Base-by-base conservation (phyloP, 2,797 vertebrate genomes). In the Anableps anableps region DNA sequence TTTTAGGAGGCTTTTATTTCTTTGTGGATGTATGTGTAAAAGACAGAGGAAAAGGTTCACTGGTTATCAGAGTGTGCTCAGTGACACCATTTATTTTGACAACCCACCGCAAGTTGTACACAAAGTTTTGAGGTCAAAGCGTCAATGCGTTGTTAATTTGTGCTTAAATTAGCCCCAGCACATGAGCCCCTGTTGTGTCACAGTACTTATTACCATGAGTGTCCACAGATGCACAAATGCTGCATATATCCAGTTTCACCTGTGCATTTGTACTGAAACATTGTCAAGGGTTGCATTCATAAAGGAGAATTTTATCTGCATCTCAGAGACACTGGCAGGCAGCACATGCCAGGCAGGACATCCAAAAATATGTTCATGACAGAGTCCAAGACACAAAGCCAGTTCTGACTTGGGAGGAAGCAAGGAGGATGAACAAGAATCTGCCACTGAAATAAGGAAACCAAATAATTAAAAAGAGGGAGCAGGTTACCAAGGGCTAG, bases 31-130 rank as follows among this genome's bases (percentile, higher is more conserved):
- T 82, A 31, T 55, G 64, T 55, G 75, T 51, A 26, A 53, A 58
- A 55, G 53, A 9, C 23, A 55, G 26, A 53, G 9, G 9, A 26
- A n/a, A 55, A 53, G 34, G 23, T 45, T 60, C 77, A 51, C 48
- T 74, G 76, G 36, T 83, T 77, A 86, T 85, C 82, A 83, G 47
- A 43, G n/a, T 79, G 80, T 78, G 66, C 77, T 75, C 86, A 34
- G 78, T 71, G 80, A 83, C 82, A 84, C 75, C 51, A 45, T 41
- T 70, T 53, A 72, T 76, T 64, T 88, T 70, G 81, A 78, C 75
- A 88, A 88, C 75, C 81, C 77, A 77, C 88, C 85, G 83, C 36
- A 48, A 70, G 76, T 73, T 68, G 81, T 86, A 87, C 81, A 81
- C 41, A 38, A 2, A 17, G 43, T 23, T 50, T 86, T 82, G 79